Evolutionary conservation across 2,113 vertebrate species (phyloP).

Genomic region (Sialia sialis): DNA sequence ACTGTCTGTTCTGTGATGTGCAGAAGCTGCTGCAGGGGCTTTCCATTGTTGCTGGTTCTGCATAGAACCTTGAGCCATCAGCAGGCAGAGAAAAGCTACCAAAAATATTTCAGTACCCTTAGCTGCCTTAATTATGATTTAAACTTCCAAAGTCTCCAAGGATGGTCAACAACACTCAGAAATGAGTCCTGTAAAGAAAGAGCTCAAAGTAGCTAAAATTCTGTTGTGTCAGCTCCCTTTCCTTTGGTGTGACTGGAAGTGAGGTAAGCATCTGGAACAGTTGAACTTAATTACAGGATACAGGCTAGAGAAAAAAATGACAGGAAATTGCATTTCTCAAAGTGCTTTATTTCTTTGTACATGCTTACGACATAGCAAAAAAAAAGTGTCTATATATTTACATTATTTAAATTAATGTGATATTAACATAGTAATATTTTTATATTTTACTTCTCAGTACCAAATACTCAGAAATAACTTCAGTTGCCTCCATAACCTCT

Average conservation of each 20-base stretch:
- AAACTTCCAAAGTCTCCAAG: not conserved
- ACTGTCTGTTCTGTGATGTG: not conserved
- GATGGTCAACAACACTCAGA: not conserved
- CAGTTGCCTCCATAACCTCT: not conserved
- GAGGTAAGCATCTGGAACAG: not conserved
- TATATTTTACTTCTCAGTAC: slow-evolving; percentile 1
- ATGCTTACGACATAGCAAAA: not conserved
- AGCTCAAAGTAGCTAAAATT: not conserved
- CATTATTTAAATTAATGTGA: slow-evolving; percentile 13
- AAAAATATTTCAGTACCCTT: not conserved
- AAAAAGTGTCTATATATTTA: not conserved
- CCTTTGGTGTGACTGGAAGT: accelerated
- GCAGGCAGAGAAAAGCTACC: not conserved
- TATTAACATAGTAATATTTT: not conserved
- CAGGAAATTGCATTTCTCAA: not conserved
- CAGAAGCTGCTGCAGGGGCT: not conserved
- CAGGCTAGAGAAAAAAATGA: not conserved
- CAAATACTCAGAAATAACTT: not conserved
- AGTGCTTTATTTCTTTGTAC: slow-evolving; percentile 37
- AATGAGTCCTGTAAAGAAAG: not conserved
- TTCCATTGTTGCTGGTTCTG: not conserved
- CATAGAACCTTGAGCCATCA: not conserved
- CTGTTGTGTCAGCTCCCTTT: not conserved
- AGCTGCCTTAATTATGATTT: not conserved
- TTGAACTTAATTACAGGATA: not conserved